Conservation (phyloP, 2,888 invertebrate species). For the Drosophila tripunctata region DNA sequence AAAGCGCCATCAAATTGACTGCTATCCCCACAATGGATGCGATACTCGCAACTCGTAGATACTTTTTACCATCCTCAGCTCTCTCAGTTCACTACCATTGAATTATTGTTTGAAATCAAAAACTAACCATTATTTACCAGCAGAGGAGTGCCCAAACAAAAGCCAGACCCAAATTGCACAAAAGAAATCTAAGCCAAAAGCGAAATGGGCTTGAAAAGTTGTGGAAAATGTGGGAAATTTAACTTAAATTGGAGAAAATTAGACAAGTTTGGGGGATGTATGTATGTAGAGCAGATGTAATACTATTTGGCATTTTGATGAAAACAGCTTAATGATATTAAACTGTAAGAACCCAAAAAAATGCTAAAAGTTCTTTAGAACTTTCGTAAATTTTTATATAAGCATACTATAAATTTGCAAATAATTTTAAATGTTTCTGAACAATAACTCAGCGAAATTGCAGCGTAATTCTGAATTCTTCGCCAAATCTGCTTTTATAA, state of each 20-base stretch:
- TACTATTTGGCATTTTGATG: no score
- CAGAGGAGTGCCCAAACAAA: conserved; percentile 61
- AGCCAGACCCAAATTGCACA: conserved; percentile 31
- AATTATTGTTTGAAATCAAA: conserved; percentile 77
- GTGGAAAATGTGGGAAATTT: neutral
- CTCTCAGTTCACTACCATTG: conserved; percentile 47
- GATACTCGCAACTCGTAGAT: conserved; percentile 37
- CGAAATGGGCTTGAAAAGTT: conserved; percentile 26
- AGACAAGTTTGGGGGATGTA: no score
- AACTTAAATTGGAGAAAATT: neutral
- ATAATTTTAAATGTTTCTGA: no score
- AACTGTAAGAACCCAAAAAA: no score
- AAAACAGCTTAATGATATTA: no score
- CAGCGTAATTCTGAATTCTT: no score
- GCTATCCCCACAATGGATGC: conserved; percentile 21
- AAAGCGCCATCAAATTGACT: conserved; percentile 70
- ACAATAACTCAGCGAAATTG: no score
- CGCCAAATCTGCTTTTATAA: no score
- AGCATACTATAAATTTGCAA: no score
- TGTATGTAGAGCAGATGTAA: no score
- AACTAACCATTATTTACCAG: conserved; percentile 73
- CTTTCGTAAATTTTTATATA: no score
- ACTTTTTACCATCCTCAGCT: conserved; percentile 23
- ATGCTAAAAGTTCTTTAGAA: no score
- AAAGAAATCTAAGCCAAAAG: conserved; percentile 11